Evolutionary conservation across 2,113 vertebrate species (phyloP), one percentile per base, ranked within the genome.

Genomic region (Ahaetulla prasina): DNA sequence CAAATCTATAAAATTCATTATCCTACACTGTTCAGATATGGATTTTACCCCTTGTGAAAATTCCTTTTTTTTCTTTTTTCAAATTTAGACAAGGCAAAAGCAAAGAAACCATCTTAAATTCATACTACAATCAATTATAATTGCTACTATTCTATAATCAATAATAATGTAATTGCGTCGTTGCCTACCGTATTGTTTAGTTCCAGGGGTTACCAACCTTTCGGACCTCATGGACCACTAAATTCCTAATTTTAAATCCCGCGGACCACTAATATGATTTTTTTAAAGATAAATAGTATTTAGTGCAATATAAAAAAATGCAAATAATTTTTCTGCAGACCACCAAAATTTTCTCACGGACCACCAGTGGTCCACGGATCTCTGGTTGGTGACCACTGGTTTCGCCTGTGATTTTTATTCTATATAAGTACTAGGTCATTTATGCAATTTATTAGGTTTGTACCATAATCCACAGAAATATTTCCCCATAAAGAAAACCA

Each of bases 11-110:
- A 89, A 87, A 91, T 3, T 60, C 14, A 30, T 49, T 0, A 84
- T 27, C 47, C 30, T 60, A 87, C 4, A 45, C 85, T 93, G 93
- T 91, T 3, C 88, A 0, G 30, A 92, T 16, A 9, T 4, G 11
- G 10, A 74, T 84, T 39, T 12, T 0, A 0, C 0, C 89, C 39
- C 60, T 85, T 49, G 7, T 2, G 0, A 45, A 85, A 90, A 49
- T 14, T 12, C 27, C 57, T 23, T 30, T 0, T n/a, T 84, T 8
- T 85, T 9, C 9, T n/a, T n/a, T n/a, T n/a, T n/a, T 25, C 0
- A 10, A 92, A 87, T 35, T 54, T 18, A 0, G 94, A 93, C 95
- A 97, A 96, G 57, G 85, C 90, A 95, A 95, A 43, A 89, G 22
- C 91, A 92, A 87, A 27, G 52, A 91, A 94, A 92, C 94, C 95